Conservation (phyloP, 2,797 vertebrate species). For the Pteronotus mesoamericanus region DNA sequence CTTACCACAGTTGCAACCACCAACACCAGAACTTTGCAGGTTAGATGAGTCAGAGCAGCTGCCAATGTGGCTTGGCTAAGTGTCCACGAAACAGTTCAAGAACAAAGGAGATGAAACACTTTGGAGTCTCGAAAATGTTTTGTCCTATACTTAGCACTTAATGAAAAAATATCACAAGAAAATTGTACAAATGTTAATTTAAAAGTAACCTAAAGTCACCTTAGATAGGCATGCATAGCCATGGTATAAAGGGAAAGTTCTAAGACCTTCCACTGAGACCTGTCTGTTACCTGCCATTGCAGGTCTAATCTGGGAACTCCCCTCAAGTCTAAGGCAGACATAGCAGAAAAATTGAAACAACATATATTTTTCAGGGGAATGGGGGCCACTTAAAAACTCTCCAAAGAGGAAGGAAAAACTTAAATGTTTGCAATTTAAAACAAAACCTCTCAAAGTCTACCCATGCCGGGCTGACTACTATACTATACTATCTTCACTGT, state of each 20-base stretch:
- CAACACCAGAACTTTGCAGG: not conserved
- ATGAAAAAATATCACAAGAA: not conserved
- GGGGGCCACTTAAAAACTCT: not conserved
- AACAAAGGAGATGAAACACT: not conserved
- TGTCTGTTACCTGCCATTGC: not conserved
- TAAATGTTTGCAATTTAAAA: not conserved
- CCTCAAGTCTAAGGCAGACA: not conserved
- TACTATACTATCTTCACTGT: not conserved
- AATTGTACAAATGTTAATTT: not conserved
- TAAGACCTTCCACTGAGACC: not conserved
- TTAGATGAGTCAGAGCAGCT: not conserved
- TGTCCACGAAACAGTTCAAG: not conserved
- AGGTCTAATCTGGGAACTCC: not conserved
- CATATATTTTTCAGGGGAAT: not conserved
- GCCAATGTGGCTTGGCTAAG: not conserved
- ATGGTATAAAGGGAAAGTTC: not conserved
- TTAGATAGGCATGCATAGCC: not conserved
- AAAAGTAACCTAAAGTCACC: not conserved
- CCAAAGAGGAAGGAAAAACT: not conserved
- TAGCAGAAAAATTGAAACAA: not conserved
- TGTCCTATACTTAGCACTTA: not conserved
- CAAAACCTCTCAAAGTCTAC: not conserved
- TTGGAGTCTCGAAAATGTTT: not conserved
- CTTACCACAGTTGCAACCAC: not conserved
- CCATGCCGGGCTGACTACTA: not conserved